These are phyloP conservation scores for Crotalus horridus DNA, from an alignment of 2,113 vertebrate genomes.

Conservation along the genomic window DNA sequence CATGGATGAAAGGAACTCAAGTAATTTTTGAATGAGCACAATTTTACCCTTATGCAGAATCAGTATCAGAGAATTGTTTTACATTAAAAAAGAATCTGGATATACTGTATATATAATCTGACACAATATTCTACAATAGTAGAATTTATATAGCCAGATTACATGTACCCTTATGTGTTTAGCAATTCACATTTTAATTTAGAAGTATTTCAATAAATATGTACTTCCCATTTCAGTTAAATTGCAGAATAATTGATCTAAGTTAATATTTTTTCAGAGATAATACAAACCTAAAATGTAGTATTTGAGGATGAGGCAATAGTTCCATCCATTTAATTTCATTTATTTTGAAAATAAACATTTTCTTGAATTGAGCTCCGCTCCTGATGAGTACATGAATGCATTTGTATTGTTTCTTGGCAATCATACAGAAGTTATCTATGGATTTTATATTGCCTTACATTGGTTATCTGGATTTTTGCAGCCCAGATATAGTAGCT, in stretches of 20 bases:
- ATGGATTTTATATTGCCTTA: background rate
- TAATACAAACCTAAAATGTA: background rate
- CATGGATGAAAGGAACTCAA: background rate
- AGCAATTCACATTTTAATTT: background rate
- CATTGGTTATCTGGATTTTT: background rate
- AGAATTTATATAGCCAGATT: background rate
- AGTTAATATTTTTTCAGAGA: background rate
- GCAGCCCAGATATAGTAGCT: background rate
- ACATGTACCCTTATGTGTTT: background rate
- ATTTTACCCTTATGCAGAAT: background rate
- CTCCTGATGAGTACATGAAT: background rate
- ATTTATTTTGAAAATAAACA: background rate
- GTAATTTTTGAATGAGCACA: background rate
- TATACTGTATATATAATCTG: background rate
- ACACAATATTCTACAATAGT: background rate
- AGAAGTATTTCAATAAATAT: background rate
- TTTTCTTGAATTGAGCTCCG: background rate
- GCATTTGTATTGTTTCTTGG: background rate
- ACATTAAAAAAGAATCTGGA: background rate
- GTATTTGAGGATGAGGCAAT: background rate
- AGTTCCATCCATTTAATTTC: background rate
- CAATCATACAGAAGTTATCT: background rate
- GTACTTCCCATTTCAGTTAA: background rate
- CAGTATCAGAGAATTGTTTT: background rate
- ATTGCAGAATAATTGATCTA: background rate